A percentile compares a stretch with the other conserved stretches of the same genome.
phyloP scores from a whole-genome alignment of 2,888 invertebrate species.

The Lasioglossum pauxillum region DNA sequence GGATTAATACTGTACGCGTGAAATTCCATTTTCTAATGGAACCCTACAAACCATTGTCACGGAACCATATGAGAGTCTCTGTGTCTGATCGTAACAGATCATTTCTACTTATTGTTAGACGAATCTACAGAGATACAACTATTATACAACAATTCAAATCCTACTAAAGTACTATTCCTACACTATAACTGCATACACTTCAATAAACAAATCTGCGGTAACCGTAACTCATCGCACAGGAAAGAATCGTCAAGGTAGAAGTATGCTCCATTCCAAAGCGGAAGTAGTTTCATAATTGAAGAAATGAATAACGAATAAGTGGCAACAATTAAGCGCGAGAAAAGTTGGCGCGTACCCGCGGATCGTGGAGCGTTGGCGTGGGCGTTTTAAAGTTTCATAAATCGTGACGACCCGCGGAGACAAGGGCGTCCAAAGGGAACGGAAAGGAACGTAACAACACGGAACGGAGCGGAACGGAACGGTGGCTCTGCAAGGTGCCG shows the following conservation, averaged over 20 bases:
- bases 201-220: background rate
- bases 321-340: background rate
- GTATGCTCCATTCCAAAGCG: background rate
- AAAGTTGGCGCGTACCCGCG: background rate
- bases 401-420: slow-evolving; percentile 16
- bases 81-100: too few relatives aligned
- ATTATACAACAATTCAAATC: too few relatives aligned
- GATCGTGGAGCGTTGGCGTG: background rate
- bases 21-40: too few relatives aligned
- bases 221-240: background rate
- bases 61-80: too few relatives aligned
- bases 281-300: background rate
- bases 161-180: background rate
- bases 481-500: background rate
- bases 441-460: background rate
- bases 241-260: background rate
- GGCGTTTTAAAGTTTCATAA: slow-evolving; percentile 43
- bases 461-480: background rate
- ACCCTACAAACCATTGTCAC: too few relatives aligned
- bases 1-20: too few relatives aligned
- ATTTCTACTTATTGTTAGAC: too few relatives aligned
- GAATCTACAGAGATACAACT: too few relatives aligned
- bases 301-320: background rate
- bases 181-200: background rate
- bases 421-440: background rate